Conservation (phyloP, 2,797 vertebrate species). For the Xiphophorus birchmanni region DNA sequence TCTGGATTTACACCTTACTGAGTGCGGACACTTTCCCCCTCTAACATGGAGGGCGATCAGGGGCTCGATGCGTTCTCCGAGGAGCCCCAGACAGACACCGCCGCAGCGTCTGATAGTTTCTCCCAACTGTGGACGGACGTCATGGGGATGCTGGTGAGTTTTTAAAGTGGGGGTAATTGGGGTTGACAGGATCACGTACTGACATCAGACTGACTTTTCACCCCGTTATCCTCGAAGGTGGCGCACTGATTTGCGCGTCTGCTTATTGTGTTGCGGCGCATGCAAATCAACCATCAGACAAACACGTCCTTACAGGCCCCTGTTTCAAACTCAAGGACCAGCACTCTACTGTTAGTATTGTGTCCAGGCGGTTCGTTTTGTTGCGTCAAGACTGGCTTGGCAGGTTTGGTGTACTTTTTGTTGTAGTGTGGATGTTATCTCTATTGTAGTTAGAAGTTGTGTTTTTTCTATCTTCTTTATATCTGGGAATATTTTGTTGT, state of each 20-base stretch:
- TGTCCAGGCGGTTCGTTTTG: conserved; percentile 9
- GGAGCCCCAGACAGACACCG: conserved; percentile 70
- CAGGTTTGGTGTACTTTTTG: conserved; percentile 37
- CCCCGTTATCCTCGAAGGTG: conserved; percentile 42
- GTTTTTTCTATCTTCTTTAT: not conserved
- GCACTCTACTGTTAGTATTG: not conserved
- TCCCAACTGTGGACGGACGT: conserved; percentile 93
- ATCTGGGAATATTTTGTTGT: not conserved
- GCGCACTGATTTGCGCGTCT: conserved; percentile 49
- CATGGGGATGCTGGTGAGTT: conserved; percentile 98
- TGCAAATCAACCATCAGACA: conserved; percentile 52
- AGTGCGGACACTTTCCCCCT: conserved; percentile 15
- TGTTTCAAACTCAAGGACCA: not conserved
- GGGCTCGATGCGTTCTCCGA: conserved; percentile 58
- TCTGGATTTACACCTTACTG: conserved; percentile 18
- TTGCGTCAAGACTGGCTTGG: conserved; percentile 32
- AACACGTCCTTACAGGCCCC: conserved; percentile 6
- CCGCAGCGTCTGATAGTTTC: conserved; percentile 84
- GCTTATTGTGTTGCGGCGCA: conserved; percentile 34
- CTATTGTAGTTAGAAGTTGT: not conserved
- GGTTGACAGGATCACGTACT: conserved; percentile 32
- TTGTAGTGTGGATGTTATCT: not conserved
- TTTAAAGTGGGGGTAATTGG: conserved; percentile 4
- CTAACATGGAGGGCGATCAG: conserved; percentile 77
- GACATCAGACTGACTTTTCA: conserved; percentile 43